These are phyloP conservation scores for Manis crassicaudata DNA, from an alignment of 2,797 vertebrate species.

Conservation along the genomic window DNA sequence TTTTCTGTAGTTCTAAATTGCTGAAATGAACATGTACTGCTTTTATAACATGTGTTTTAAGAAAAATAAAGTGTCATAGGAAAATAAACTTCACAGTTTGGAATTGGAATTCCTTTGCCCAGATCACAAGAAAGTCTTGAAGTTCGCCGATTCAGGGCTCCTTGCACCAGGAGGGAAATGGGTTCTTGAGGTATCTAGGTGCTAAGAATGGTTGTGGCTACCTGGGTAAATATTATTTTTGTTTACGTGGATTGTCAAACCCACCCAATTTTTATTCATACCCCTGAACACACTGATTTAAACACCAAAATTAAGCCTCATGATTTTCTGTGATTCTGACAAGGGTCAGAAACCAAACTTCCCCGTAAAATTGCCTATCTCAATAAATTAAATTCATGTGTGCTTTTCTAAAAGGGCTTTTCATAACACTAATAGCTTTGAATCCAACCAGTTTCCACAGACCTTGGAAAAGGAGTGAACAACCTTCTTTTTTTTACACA, in stretches of 20 bases:
- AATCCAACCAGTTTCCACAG: conserved; percentile 55
- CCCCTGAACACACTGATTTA: conserved; percentile 20
- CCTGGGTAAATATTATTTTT: not conserved
- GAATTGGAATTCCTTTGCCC: not conserved
- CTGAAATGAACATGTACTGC: not conserved
- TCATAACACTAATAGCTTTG: conserved; percentile 66
- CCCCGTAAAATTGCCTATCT: conserved; percentile 63
- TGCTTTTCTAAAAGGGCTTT: conserved; percentile 72
- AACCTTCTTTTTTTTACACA: conserved; percentile 24
- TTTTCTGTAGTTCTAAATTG: not conserved
- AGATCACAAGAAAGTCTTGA: not conserved
- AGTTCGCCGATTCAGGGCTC: fast-evolving
- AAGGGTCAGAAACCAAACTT: conserved; percentile 67
- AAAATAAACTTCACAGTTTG: not conserved
- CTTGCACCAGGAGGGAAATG: not conserved
- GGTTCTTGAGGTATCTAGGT: not conserved
- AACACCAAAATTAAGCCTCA: conserved; percentile 13
- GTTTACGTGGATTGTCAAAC: not conserved
- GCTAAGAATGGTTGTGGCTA: not conserved
- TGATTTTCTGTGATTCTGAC: conserved; percentile 54
- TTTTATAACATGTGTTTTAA: conserved; percentile 21
- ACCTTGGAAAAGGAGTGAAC: conserved; percentile 37
- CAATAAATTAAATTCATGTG: conserved; percentile 69
- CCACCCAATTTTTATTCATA: not conserved
- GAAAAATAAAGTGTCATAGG: not conserved